These are phyloP conservation scores for Brachymystax lenok DNA, from an alignment of 2,797 vertebrate species.

Conservation along the genomic window DNA sequence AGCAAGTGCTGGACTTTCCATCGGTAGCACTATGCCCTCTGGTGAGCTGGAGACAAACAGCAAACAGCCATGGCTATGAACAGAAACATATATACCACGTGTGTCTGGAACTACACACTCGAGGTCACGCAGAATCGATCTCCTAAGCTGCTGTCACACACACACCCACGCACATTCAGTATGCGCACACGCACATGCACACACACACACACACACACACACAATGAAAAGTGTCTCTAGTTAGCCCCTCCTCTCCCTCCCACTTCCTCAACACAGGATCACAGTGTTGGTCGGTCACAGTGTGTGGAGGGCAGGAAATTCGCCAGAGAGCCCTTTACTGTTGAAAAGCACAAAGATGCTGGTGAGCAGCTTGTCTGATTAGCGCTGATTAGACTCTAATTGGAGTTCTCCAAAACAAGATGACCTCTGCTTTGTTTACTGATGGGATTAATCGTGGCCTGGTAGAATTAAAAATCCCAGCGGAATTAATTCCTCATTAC, in stretches of 20 bases:
- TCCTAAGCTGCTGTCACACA: constrained; percentile 10
- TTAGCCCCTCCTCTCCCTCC: constrained; percentile 66
- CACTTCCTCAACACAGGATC: constrained; percentile 71
- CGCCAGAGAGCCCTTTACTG: constrained; percentile 63
- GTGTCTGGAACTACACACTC: constrained; percentile 26
- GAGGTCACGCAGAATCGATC: constrained; percentile 16
- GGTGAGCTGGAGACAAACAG: constrained; percentile 38
- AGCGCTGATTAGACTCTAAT: constrained; percentile 81
- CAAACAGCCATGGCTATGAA: constrained; percentile 15
- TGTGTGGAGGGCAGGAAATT: constrained; percentile 63
- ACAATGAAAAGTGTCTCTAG: constrained; percentile 65
- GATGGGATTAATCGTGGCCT: constrained; percentile 78
- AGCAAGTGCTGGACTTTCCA: constrained; percentile 57
- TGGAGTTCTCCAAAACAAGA: constrained; percentile 81
- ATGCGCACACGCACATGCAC: constrained; percentile 13
- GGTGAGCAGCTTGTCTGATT: constrained; percentile 79
- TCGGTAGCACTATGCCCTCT: constrained; percentile 35
- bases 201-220: background rate
- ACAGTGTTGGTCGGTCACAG: constrained; percentile 63
- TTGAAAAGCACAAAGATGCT: constrained; percentile 69
- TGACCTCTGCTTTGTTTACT: constrained; percentile 86
- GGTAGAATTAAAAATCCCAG: constrained; percentile 75
- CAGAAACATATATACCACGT: background rate
- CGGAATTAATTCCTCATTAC: constrained; percentile 72
- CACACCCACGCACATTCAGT: background rate